Conservation (phyloP, 2,888 invertebrate genomes). For the Tinea pellionella region DNA sequence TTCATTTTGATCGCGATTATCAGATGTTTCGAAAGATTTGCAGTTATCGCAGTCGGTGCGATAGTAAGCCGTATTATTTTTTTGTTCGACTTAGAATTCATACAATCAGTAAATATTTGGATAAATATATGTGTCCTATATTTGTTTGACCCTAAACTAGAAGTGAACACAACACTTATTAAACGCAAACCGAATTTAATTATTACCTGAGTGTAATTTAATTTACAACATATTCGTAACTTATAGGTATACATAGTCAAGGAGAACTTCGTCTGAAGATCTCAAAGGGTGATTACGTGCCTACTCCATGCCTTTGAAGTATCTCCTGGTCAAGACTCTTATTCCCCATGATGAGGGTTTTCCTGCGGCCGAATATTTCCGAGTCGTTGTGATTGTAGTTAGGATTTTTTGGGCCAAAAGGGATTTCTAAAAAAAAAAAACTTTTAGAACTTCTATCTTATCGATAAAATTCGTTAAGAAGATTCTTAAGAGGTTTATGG, state of each 20-base stretch:
- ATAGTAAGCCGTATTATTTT: too few species aligned
- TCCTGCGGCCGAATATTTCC: slow-evolving; percentile 8
- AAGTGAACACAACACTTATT: too few species aligned
- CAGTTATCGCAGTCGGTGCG: too few species aligned
- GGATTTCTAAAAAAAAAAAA: background rate
- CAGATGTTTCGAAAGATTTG: too few species aligned
- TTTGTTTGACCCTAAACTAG: too few species aligned
- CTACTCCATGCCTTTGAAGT: slow-evolving; percentile 11
- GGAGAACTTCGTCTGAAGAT: slow-evolving; percentile 2
- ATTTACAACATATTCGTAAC: background rate
- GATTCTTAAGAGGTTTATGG: background rate
- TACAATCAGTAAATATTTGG: too few species aligned
- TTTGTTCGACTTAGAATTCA: too few species aligned
- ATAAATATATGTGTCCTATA: too few species aligned
- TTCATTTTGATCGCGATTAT: too few species aligned
- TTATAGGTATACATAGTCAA: background rate
- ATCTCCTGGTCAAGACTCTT: slow-evolving; percentile 11
- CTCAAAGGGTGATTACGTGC: slow-evolving; percentile 11
- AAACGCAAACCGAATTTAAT: too few species aligned
- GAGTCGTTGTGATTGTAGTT: slow-evolving; percentile 9
- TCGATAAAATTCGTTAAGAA: background rate
- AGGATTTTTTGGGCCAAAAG: slow-evolving; percentile 5
- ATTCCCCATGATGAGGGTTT: slow-evolving; percentile 12
- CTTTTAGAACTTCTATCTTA: slow-evolving; percentile 4
- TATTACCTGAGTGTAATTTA: background rate